Conservation (phyloP, 2,113 vertebrate species). For the Labeo catla region DNA sequence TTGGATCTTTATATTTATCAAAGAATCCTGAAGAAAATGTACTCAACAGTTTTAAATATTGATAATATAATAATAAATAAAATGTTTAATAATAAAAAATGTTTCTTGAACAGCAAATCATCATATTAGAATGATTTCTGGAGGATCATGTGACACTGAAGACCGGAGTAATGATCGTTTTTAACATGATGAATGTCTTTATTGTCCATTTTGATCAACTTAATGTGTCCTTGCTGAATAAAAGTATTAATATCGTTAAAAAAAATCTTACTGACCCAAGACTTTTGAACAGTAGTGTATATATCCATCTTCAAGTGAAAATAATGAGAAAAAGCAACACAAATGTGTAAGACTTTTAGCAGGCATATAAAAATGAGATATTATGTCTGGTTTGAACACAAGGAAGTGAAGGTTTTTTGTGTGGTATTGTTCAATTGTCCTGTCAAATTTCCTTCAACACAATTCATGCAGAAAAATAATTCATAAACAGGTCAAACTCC, state of each 20-base stretch:
- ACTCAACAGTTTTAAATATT: too few relatives aligned
- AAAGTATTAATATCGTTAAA: background rate
- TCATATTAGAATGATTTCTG: too few relatives aligned
- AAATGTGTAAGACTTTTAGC: background rate
- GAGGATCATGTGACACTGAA: too few relatives aligned
- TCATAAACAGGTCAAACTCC: slow-evolving; percentile 36
- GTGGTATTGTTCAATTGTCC: slow-evolving; percentile 41
- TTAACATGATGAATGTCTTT: too few relatives aligned
- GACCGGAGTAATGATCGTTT: too few relatives aligned
- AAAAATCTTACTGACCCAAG: background rate
- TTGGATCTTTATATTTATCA: too few relatives aligned
- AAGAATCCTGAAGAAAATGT: too few relatives aligned
- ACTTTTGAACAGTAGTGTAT: background rate
- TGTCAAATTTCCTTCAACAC: slow-evolving; percentile 44
- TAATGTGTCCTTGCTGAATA: background rate
- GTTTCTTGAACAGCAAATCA: too few relatives aligned
- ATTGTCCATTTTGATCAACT: background rate
- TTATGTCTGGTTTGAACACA: background rate
- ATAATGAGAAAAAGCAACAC: background rate
- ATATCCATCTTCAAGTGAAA: background rate
- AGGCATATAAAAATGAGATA: background rate
- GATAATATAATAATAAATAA: too few relatives aligned
- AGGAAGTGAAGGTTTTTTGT: slow-evolving; percentile 1
- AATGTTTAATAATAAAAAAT: too few relatives aligned
- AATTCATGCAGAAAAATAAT: slow-evolving; percentile 24